Base-by-base conservation (phyloP, 2,113 vertebrate species). In the Smithornis capensis region DNA sequence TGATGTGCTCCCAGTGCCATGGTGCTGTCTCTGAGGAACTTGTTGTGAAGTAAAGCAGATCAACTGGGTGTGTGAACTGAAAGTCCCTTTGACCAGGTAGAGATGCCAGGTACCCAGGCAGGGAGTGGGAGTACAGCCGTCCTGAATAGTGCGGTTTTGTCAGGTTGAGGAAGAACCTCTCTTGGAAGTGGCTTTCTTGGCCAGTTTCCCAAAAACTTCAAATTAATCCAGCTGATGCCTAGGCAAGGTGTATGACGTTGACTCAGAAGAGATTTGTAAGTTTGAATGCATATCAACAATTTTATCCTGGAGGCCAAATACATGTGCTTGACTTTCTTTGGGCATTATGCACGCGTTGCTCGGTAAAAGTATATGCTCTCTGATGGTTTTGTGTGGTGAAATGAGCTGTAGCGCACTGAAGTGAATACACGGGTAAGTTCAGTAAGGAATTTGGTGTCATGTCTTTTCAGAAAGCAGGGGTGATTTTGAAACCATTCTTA, bases 221-320 rank as follows among this genome's bases (percentile, higher is more conserved):
- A 6, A 3, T 60, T 19, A 65, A 63, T 64, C 75, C 2, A 5
- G 40, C 42, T 27, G 38, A 5, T 60, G 69, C 80, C 57, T 73
- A 1, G 14, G 57, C 64, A 67, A 85, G 78, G 57, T 83, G 60
- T 38, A 7, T 65, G 37, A 37, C 80, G 78, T 45, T 83, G 89
- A 89, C 76, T 83, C 77, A 59, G 45, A 64, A 56, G 65, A 74
- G 57, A 37, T 53, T 63, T 19, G 0, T 63, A 73, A 89, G 37
- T 71, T 44, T 86, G 85, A 89, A 37, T 69, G 74, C 2, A 0
- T 83, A 57, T 64, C 68, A 94, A 64, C 55, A 82, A 12, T 73
- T 67, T 89, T 37, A 17, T 88, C 93, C 78, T 87, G 69, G 63
- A 96, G 89, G 50, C 77, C 76, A 81, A 96, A 75, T 64, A 47